These are phyloP conservation scores for Camponotus vicinus DNA, from an alignment of 1,140 invertebrate genomes.

Conservation along the genomic window DNA sequence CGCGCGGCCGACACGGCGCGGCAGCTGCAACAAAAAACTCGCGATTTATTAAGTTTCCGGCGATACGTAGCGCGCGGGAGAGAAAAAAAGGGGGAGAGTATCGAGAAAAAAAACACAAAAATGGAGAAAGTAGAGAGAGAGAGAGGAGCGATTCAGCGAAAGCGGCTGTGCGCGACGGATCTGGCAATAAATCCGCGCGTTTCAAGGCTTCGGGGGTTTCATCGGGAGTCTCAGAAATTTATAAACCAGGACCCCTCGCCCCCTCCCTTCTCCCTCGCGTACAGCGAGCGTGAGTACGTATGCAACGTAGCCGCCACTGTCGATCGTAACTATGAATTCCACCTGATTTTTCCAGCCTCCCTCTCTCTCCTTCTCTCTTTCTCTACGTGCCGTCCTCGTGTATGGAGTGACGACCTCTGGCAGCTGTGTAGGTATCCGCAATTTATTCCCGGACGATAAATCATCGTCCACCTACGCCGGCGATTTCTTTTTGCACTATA, in stretches of 20 bases:
- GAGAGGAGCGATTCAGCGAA: conserved; percentile 38
- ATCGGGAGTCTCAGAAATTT: conserved; percentile 64
- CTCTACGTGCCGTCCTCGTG: conserved; percentile 15
- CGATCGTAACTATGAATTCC: conserved; percentile 57
- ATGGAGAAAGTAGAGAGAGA: not conserved
- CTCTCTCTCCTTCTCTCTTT: conserved; percentile 30
- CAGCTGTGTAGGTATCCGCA: conserved; percentile 73
- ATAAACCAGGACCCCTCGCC: conserved; percentile 25
- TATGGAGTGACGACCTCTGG: conserved; percentile 65
- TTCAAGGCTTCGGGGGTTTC: conserved; percentile 56
- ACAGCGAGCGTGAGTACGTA: not conserved
- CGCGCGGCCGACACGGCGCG: conserved; percentile 22
- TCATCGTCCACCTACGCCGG: conserved; percentile 80
- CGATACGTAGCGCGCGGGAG: conserved; percentile 1
- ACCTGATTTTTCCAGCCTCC: conserved; percentile 53
- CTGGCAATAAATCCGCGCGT: conserved; percentile 51
- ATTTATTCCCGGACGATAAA: conserved; percentile 78
- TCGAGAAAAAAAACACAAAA: conserved; percentile 3
- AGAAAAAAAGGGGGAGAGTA: conserved; percentile 10
- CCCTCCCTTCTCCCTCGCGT: not conserved
- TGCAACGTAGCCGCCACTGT: not conserved
- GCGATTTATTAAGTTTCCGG: conserved; percentile 60
- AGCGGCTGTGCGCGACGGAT: conserved; percentile 53
- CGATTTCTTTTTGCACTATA: conserved; percentile 80
- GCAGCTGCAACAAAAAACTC: conserved; percentile 58